Base-by-base conservation (phyloP, 2,888 invertebrate species). In the Ochlodes sylvanus region DNA sequence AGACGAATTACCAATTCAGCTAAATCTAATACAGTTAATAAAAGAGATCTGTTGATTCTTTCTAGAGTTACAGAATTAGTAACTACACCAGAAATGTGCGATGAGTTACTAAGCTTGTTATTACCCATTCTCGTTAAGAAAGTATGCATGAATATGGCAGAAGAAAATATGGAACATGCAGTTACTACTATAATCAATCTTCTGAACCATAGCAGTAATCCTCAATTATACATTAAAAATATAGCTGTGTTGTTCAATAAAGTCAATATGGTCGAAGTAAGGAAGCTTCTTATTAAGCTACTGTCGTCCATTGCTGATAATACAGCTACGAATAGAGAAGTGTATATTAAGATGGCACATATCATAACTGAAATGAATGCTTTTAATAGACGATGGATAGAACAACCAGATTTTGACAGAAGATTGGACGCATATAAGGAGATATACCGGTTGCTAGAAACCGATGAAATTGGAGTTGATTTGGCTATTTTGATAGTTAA, bases 331-430 rank as follows among this genome's bases (percentile, higher is more conserved):
- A 85, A 91, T 73, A 89, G 89, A 69, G 88, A 92, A 12, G 73
- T 87, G 44, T 78, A 95, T 60, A 91, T 92, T 54, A 90, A 94
- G 64, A 92, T 94, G 64, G 92, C 94, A 0, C 84, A 92, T 14
- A 79, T 96, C 14, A 86, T 97, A 2, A 82, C 84, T 6, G 95
- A 96, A 83, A 94, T 99, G 76, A 99, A 99, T 87, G 96, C 98
- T 0, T 98, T 96, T 94, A 97, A 99, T 86, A 94, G 94, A 55
- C 95, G 96, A 72, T 97, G 97, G 95, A 94, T 99, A n/a, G 98
- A 99, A 77, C 98, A 99, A 82, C 98, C 99, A 0, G 98, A 99
- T 88, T 98, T 97, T 78, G 96, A 97, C 70, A 94, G 94, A 76
- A 94, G 99, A 75, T 92, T 98, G 21, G 95, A 96, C 64, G 97